Base-by-base conservation (phyloP, 64 coral and sea anemone species). In the Actinia tenebrosa region DNA sequence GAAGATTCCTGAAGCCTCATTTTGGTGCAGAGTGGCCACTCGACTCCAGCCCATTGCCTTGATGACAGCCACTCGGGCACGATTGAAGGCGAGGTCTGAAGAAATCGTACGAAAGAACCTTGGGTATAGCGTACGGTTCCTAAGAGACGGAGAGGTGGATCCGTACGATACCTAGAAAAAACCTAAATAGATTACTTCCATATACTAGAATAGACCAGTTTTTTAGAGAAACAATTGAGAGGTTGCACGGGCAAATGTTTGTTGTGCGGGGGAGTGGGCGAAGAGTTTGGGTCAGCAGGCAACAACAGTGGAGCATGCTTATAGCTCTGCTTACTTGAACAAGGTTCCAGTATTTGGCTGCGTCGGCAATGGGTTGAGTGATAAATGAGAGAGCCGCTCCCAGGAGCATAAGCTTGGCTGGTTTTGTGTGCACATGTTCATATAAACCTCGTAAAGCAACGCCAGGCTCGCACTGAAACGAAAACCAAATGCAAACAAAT, bases 101-200 rank as follows among this genome's bases (percentile, higher is more conserved):
- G 93, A 88, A 91, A 95, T 91, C 4, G 93, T 95, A 46, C 93
- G 93, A 62, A 95, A 95, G 69, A 95, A 95, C 62, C 86, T 90
- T 80, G 89, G 93, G 86, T 91, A 95, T 1, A 91, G 44, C 59
- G 85, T 53, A 16, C 93, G 86, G 55, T 95, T 84, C 43, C 84
- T 89, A 55, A 95, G 71, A 16, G 86, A 86, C 56, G 93, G 93
- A 52, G 93, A 95, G 4, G 93, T 95, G 50, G 93, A 90, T 10
- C 80, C 89, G 63, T 95, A 95, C 30, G 93, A 95, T 80, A 95
- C 87, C 93, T 95, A 56, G 17, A 50, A 46, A 80, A 55, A 64
- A 89, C 20, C 69, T 16, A 15, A 47, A 47, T 47, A 47, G 46
- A 47, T 47, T 47, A 47, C 46, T 47, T 50, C 47, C 47, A 37